Percentiles rank a stretch among this genome's conserved stretches.
Conservation (phyloP, 2,113 vertebrate species). For the Corythaeola cristata region DNA sequence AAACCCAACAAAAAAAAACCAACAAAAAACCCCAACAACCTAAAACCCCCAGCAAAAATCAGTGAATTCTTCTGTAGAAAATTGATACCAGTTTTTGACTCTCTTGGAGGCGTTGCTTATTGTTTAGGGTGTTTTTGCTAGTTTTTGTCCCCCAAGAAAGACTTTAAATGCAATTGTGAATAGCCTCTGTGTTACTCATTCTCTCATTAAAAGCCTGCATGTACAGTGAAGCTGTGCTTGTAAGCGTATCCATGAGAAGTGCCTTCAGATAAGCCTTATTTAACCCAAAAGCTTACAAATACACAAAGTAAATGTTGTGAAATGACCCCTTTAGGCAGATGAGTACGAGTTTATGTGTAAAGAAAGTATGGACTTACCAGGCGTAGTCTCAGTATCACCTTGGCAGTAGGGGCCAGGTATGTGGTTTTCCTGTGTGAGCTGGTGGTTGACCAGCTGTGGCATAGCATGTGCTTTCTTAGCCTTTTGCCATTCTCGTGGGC, state of each 20-base stretch:
- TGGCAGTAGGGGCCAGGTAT: background rate
- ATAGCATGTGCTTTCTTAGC: background rate
- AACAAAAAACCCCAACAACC: too few species aligned
- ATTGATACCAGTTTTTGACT: background rate
- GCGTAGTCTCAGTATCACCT: too few species aligned
- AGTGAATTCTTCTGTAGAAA: background rate
- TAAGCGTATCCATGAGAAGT: background rate
- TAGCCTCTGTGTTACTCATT: background rate
- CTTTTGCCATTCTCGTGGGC: background rate
- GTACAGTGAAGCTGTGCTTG: background rate
- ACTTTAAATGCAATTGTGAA: background rate
- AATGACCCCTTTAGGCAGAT: background rate
- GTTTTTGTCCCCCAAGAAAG: background rate
- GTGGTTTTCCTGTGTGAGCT: background rate
- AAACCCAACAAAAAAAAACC: too few species aligned
- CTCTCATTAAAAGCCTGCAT: background rate
- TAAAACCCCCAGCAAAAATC: background rate
- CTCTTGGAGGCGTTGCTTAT: background rate
- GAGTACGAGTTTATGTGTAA: background rate
- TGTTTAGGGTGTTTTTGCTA: background rate
- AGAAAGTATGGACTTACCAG: background rate
- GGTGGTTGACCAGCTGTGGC: background rate
- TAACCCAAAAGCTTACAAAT: background rate
- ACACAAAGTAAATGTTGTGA: background rate
- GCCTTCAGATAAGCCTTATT: background rate